Percentiles rank a stretch among this genome's conserved stretches.
Conservation (phyloP, 2,888 invertebrate species). For the Timema cristinae region DNA sequence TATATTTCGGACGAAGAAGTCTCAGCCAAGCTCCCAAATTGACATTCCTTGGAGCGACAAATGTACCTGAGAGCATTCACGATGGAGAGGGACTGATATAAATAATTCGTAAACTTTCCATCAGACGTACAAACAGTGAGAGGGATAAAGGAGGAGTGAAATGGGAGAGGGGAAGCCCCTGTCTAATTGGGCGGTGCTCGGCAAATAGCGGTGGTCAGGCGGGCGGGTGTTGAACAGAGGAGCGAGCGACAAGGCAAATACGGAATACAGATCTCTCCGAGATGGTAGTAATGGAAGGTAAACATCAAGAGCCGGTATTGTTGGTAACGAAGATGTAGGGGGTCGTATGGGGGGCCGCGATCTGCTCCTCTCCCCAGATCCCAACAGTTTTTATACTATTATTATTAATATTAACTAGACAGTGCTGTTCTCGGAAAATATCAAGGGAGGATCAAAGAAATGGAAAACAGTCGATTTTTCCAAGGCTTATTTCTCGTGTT, state of each 20-base stretch:
- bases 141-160: neutral
- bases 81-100: neutral
- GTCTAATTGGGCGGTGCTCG: conserved; percentile 29
- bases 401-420: too few relatives aligned
- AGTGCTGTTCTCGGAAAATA: too few relatives aligned
- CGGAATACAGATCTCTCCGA: neutral
- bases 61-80: too few relatives aligned
- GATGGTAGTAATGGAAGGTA: conserved; percentile 16
- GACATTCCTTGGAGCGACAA: too few relatives aligned
- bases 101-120: neutral
- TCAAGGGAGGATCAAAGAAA: too few relatives aligned
- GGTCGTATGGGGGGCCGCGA: too few relatives aligned
- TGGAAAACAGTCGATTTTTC: too few relatives aligned
- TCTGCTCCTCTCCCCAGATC: too few relatives aligned
- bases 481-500: too few relatives aligned
- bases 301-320: conserved; percentile 12
- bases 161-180: neutral
- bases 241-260: conserved; percentile 30
- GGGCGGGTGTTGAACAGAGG: conserved; percentile 25
- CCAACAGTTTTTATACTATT: too few relatives aligned
- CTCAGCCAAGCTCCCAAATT: too few relatives aligned
- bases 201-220: conserved; percentile 27
- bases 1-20: too few relatives aligned
- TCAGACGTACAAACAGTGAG: neutral
- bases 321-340: conserved; percentile 11